Base-by-base conservation (phyloP, 2,888 invertebrate genomes). In the Netelia inedita region DNA sequence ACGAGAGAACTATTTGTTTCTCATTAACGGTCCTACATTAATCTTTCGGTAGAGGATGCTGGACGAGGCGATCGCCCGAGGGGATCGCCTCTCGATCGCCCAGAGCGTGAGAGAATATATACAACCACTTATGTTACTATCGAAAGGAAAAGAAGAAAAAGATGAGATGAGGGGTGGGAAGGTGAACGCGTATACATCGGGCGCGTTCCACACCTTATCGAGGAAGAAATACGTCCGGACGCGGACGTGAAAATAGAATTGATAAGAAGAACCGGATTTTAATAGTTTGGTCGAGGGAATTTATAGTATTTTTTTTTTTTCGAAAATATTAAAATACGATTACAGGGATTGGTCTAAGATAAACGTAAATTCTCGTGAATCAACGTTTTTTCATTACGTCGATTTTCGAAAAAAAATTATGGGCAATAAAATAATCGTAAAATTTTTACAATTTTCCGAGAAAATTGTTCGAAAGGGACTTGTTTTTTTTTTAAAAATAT, bases 21-120 rank as follows among this genome's bases (percentile, higher is more conserved):
- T 92, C 92, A 92, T 93, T 93, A 93, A 92, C 91, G 88, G 85
- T 83, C 82, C 88, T 78, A 88, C 92, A 93, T 93, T 92, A 92
- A 93, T 93, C 93, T 90, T 91, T 85, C 63, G 57, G 28, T 43
- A 87, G 65, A 73, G 73, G 68, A 81, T 85, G 78, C 66, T 84
- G 71, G 46, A 59, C 71, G 68, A 23, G 35, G 6, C 83, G 82
- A 82, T 85, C 85, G 63, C 73, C 76, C 74, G 81, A 78, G 68
- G 76, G 66, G 28, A 28, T 28, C 28, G 28, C 5, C 28, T 28
- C 28, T 28, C 28, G 28, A 28, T 28, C 28, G 69, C 73, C 76
- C 80, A 74, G 81, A 81, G 68, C 79, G 66, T 59, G 72, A 74
- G 76, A 86, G 65, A 75, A 53, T 74, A 50, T 76, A 43, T 75